phyloP scores from a whole-genome alignment of 2,113 vertebrate species.

The Carassius gibelio region DNA sequence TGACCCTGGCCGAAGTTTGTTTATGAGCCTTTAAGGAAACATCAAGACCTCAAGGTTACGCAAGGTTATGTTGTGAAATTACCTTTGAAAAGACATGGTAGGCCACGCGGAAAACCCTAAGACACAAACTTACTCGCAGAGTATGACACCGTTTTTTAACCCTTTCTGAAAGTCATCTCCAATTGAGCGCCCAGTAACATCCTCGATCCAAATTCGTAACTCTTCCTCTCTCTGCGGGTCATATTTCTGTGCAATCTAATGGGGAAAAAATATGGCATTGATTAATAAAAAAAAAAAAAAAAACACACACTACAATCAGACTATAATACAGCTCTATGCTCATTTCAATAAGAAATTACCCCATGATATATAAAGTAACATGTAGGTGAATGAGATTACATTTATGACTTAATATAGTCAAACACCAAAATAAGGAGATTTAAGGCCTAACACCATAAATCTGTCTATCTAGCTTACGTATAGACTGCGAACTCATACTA shows the following conservation, averaged over 20 bases:
- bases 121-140: constrained; percentile 87
- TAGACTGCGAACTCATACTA: background rate
- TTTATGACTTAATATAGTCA: background rate
- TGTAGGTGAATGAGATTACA: background rate
- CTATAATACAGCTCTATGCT: background rate
- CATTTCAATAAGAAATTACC: background rate
- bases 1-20: constrained; percentile 83
- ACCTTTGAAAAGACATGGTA: background rate
- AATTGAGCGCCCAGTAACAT: constrained; percentile 78
- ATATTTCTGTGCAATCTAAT: constrained; percentile 91
- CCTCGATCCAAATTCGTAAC: constrained; percentile 88
- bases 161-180: constrained; percentile 92
- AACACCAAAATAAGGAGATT: background rate
- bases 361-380: background rate
- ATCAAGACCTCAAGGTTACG: background rate
- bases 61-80: background rate
- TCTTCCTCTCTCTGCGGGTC: constrained; percentile 89
- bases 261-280: background rate
- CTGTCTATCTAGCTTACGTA: background rate
- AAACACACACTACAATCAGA: background rate
- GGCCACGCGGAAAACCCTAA: background rate
- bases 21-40: constrained; percentile 82
- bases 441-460: background rate
- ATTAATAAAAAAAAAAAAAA: too few species aligned
- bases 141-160: constrained; percentile 84